phyloP scores from a whole-genome alignment of 2,888 invertebrate species.

The Ophioninae sp. region DNA sequence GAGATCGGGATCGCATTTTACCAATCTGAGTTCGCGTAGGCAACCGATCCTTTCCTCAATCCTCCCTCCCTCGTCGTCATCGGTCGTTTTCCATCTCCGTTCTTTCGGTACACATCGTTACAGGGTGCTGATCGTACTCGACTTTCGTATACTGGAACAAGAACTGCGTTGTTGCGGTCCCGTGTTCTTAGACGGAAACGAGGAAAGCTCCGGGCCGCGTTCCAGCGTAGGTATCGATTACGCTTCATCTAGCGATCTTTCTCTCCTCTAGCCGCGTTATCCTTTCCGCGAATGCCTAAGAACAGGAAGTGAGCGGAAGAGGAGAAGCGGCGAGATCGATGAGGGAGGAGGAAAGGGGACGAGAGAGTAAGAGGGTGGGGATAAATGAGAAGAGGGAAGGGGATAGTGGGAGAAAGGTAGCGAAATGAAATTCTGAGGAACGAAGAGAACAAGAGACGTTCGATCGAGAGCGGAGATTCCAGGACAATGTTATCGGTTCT shows the following conservation, averaged over 20 bases:
- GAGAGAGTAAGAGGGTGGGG: background rate
- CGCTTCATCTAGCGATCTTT: constrained; percentile 46
- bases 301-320: constrained; percentile 1
- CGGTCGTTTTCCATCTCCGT: background rate
- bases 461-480: constrained; percentile 60
- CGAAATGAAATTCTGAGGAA: constrained; percentile 12
- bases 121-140: background rate
- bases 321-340: constrained; percentile 11
- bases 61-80: background rate
- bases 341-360: constrained; percentile 1
- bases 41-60: constrained; percentile 3
- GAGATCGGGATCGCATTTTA: constrained; percentile 61
- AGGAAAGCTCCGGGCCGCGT: constrained; percentile 39
- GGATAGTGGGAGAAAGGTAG: constrained; percentile 3
- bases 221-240: constrained; percentile 52
- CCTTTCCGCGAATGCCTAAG: constrained; percentile 2
- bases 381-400: constrained; percentile 21
- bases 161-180: constrained; percentile 33
- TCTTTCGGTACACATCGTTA: constrained; percentile 4
- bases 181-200: constrained; percentile 44
- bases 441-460: constrained; percentile 33
- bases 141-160: constrained; percentile 39
- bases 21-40: constrained; percentile 47
- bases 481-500: constrained; percentile 62
- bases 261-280: constrained; percentile 40